Conservation (phyloP, 2,113 vertebrate genomes). For the Beaufortia kweichowensis region DNA sequence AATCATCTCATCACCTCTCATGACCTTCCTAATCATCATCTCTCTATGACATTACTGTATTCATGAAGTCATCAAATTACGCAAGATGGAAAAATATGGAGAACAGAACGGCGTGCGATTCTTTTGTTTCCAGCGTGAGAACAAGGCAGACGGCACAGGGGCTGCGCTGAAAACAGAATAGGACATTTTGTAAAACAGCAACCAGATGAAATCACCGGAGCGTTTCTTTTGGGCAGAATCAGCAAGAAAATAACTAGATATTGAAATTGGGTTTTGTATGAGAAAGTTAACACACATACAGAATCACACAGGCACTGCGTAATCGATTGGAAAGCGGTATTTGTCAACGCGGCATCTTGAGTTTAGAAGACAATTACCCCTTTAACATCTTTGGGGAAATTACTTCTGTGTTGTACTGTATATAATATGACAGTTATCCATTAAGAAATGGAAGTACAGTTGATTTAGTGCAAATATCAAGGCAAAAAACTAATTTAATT, state of each 20-base stretch:
- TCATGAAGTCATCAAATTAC: constrained; percentile 1
- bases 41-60: not conserved
- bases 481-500: no score
- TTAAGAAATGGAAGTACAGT: not conserved
- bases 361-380: not conserved
- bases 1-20: not conserved
- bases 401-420: not conserved
- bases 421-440: not conserved
- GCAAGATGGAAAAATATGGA: constrained; percentile 1
- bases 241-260: constrained; percentile 12
- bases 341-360: not conserved
- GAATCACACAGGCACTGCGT: not conserved
- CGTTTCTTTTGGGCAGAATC: constrained; percentile 3
- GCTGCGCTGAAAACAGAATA: constrained; percentile 10
- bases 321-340: not conserved
- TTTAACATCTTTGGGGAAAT: not conserved
- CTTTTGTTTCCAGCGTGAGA: not conserved
- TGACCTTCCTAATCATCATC: not conserved
- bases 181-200: constrained; percentile 24
- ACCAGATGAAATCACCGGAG: constrained; percentile 12
- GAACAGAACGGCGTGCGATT: not conserved
- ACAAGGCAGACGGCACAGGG: not conserved
- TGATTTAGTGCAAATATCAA: not conserved
- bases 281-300: constrained; percentile 3
- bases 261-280: not conserved